Conservation (phyloP, 2,888 invertebrate species). For the Hemicrepidius hirtus region DNA sequence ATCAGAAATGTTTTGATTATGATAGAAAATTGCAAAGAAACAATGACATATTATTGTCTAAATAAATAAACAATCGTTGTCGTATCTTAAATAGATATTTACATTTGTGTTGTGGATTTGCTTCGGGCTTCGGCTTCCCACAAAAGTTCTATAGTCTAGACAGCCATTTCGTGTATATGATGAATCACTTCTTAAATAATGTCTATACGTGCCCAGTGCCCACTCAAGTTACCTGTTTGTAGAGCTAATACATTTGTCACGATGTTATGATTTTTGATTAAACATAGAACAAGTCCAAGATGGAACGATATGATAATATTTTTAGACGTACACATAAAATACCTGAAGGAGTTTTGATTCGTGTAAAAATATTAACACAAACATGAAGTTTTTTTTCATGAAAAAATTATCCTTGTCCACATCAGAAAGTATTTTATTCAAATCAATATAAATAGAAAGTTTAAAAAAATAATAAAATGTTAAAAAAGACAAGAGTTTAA, state of each 20-base stretch:
- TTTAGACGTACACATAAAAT: neutral
- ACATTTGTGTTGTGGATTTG: conserved; percentile 10
- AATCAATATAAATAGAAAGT: too few relatives aligned
- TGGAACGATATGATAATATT: conserved; percentile 12
- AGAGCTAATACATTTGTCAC: conserved; percentile 40
- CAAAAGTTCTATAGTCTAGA: conserved; percentile 13
- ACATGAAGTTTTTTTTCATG: too few relatives aligned
- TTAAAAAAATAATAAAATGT: too few relatives aligned
- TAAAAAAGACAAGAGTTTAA: too few relatives aligned
- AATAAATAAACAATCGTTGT: too few relatives aligned
- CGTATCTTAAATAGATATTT: too few relatives aligned
- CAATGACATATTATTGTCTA: too few relatives aligned
- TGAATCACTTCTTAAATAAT: conserved; percentile 35
- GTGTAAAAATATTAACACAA: too few relatives aligned
- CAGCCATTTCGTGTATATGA: conserved; percentile 27
- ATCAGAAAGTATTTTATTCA: too few relatives aligned
- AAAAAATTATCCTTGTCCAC: too few relatives aligned
- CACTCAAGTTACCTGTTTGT: conserved; percentile 31
- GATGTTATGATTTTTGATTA: conserved; percentile 40
- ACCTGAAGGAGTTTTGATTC: too few relatives aligned
- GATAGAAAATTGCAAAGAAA: neutral
- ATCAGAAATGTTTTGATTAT: too few relatives aligned
- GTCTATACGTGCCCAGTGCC: conserved; percentile 31
- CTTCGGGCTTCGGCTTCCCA: neutral
- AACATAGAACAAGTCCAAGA: conserved; percentile 28